phyloP scores from a whole-genome alignment of 2,888 invertebrate genomes.

The Synanthedon andrenaeformis region DNA sequence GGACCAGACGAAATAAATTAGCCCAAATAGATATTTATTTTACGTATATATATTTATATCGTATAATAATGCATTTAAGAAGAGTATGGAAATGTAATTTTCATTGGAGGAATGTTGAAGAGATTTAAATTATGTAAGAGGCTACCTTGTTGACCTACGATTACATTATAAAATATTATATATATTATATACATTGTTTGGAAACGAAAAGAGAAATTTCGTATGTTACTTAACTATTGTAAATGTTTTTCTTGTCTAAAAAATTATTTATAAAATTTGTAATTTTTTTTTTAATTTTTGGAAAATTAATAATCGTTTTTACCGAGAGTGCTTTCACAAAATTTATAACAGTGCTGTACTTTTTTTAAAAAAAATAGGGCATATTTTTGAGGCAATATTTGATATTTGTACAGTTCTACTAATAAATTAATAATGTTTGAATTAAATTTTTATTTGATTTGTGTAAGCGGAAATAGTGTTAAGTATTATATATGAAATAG shows the following conservation, averaged over 20 bases:
- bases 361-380: conserved; percentile 12
- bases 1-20: conserved; percentile 58
- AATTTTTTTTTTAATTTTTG: conserved; percentile 20
- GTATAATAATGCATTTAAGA: conserved; percentile 50
- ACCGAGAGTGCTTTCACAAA: conserved; percentile 60
- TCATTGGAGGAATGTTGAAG: conserved; percentile 23
- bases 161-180: too few relatives aligned
- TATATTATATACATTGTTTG: background rate
- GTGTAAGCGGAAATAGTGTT: conserved; percentile 15
- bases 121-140: conserved; percentile 23
- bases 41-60: conserved; percentile 48
- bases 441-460: conserved; percentile 29
- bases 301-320: conserved; percentile 15
- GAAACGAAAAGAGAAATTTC: too few relatives aligned
- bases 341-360: conserved; percentile 33
- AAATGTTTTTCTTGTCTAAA: too few relatives aligned
- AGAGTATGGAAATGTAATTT: conserved; percentile 50
- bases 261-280: conserved; percentile 16
- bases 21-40: conserved; percentile 60
- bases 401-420: conserved; percentile 28
- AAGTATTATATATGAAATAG: conserved; percentile 31
- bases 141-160: conserved; percentile 17
- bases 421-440: conserved; percentile 30
- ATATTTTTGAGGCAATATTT: conserved; percentile 24
- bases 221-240: too few relatives aligned